Evolutionary conservation across 2,888 invertebrate species (phyloP).

Genomic region (Melikaiella ostensackeni): DNA sequence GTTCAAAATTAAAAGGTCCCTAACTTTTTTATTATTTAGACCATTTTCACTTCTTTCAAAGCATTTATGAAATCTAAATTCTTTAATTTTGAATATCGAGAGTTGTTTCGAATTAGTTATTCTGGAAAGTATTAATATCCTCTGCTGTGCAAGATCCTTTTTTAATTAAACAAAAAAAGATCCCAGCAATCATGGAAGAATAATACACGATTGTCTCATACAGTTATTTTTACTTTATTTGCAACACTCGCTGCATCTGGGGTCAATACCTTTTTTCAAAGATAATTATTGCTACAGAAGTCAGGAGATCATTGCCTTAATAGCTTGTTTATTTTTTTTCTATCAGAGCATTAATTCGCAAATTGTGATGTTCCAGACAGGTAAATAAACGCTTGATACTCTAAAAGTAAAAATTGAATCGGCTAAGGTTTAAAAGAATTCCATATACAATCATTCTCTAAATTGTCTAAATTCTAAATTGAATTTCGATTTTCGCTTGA

Average conservation of each 20-base stretch:
- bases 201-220: conserved; percentile 22
- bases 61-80: too few species aligned
- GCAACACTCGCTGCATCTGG: conserved; percentile 9
- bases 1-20: too few species aligned
- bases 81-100: too few species aligned
- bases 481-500: too few species aligned
- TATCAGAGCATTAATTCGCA: neutral
- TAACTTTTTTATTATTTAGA: too few species aligned
- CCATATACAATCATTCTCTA: neutral
- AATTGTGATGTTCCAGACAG: neutral
- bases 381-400: neutral
- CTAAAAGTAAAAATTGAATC: neutral
- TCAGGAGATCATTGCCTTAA: conserved; percentile 27
- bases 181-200: conserved; percentile 3
- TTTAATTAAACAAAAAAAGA: conserved; percentile 2
- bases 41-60: too few species aligned
- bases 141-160: neutral
- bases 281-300: conserved; percentile 35
- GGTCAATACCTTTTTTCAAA: conserved; percentile 36
- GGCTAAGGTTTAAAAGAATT: neutral
- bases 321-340: conserved; percentile 17
- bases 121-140: neutral
- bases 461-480: neutral
- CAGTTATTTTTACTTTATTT: conserved; percentile 36
- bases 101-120: neutral